Conservation (phyloP, 2,113 vertebrate genomes). For the Amphiprion ocellaris region DNA sequence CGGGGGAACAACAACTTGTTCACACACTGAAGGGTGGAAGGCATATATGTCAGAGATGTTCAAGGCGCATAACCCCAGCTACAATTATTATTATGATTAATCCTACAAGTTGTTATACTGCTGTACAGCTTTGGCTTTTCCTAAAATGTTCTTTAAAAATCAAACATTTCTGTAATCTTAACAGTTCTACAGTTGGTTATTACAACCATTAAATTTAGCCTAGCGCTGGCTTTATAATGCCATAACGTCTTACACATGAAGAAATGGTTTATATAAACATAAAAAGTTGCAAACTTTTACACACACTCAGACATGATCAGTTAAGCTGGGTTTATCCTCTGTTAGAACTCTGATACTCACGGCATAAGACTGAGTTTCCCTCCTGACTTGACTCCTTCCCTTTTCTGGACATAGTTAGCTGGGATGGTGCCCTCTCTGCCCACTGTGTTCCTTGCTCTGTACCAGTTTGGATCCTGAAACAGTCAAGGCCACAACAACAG, state of each 20-base stretch:
- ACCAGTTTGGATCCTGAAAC: constrained; percentile 97
- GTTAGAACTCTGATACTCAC: constrained; percentile 86
- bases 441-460: constrained; percentile 96
- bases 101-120: not conserved
- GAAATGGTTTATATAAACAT: not conserved
- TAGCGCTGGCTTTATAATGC: not conserved
- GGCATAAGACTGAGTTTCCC: constrained; percentile 99
- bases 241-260: too few relatives aligned
- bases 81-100: not conserved
- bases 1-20: constrained; percentile 13
- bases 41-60: not conserved
- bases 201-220: too few relatives aligned
- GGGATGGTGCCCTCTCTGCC: constrained; percentile 97
- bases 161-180: not conserved
- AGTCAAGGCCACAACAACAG: not conserved
- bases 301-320: not conserved
- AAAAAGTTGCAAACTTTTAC: not conserved
- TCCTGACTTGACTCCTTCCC: constrained; percentile 96
- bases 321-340: not conserved
- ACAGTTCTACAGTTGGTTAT: too few relatives aligned
- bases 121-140: not conserved
- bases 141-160: constrained; percentile 6
- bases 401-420: constrained; percentile 98
- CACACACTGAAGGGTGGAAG: constrained; percentile 1
- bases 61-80: not conserved